Percentiles rank a stretch among this genome's conserved stretches.
These are phyloP conservation scores for Tillus elongatus DNA, from an alignment of 2,888 invertebrate genomes.

Conservation along the genomic window DNA sequence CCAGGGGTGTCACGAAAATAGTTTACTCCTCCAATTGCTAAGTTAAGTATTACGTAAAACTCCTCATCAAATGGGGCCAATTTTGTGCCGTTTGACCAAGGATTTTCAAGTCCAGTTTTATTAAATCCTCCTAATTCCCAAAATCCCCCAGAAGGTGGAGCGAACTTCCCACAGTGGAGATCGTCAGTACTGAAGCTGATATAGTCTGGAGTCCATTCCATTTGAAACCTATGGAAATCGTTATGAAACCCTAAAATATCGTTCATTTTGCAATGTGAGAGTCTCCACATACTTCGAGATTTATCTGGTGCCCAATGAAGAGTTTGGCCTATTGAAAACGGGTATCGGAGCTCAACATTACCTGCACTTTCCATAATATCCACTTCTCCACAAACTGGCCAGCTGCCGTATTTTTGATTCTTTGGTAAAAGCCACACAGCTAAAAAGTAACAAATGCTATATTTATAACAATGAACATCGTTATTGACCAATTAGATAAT, in stretches of 20 bases:
- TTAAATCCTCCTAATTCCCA: conserved; percentile 54
- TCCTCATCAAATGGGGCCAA: conserved; percentile 61
- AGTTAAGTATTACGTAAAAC: conserved; percentile 55
- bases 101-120: conserved; percentile 44
- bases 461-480: too few relatives aligned
- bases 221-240: conserved; percentile 53
- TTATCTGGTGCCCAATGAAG: conserved; percentile 59
- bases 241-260: conserved; percentile 42
- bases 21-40: conserved; percentile 58
- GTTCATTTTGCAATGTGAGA: conserved; percentile 43
- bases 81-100: conserved; percentile 47
- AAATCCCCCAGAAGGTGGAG: conserved; percentile 50
- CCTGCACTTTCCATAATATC: conserved; percentile 60
- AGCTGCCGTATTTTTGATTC: conserved; percentile 53
- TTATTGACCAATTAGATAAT: too few relatives aligned
- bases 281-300: conserved; percentile 45
- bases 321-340: too few relatives aligned
- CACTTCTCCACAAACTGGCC: conserved; percentile 67
- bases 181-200: conserved; percentile 46
- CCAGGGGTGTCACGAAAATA: conserved; percentile 61
- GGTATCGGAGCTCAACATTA: conserved; percentile 45
- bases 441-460: too few relatives aligned
- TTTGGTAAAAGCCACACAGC: conserved; percentile 64
- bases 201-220: conserved; percentile 54
- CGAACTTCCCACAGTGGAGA: conserved; percentile 43